phyloP scores from a whole-genome alignment of 2,888 invertebrate genomes.

The Conops quadrifasciatus region DNA sequence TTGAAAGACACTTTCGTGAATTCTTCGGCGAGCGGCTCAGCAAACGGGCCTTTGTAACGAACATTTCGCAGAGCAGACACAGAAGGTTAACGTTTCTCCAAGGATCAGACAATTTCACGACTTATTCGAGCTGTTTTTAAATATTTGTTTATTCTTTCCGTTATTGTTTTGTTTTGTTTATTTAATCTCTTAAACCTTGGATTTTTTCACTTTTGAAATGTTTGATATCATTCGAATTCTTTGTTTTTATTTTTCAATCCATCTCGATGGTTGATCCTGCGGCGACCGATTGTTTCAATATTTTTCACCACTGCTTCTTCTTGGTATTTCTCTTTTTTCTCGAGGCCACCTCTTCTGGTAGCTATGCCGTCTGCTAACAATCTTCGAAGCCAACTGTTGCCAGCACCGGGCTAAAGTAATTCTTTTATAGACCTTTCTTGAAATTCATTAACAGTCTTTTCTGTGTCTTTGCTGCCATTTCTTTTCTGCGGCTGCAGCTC shows the following conservation, averaged over 20 bases:
- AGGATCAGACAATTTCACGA: too few species aligned
- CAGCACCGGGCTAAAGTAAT: slow-evolving; percentile 58
- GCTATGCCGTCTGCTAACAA: slow-evolving; percentile 62
- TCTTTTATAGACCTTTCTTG: slow-evolving; percentile 64
- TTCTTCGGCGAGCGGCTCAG: slow-evolving; percentile 37
- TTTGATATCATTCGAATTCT: neutral
- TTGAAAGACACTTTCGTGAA: slow-evolving; percentile 29
- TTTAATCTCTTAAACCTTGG: neutral
- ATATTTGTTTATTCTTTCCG: neutral
- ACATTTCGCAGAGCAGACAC: slow-evolving; percentile 41
- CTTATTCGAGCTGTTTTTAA: neutral
- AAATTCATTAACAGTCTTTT: slow-evolving; percentile 42
- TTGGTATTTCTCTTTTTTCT: slow-evolving; percentile 16
- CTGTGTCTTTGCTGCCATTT: slow-evolving; percentile 45
- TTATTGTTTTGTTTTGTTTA: too few species aligned
- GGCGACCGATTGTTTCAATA: neutral
- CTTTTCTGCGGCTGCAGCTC: slow-evolving; percentile 30
- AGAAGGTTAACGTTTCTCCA: neutral
- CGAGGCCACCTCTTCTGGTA: neutral
- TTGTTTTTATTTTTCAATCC: neutral
- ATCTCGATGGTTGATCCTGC: neutral
- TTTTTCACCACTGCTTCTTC: neutral
- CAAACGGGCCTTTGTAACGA: slow-evolving; percentile 47
- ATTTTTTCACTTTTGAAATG: neutral
- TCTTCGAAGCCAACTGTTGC: slow-evolving; percentile 69